Evolutionary conservation across 2,113 vertebrate genomes (phyloP).

Genomic region (Erpornis zantholeuca): DNA sequence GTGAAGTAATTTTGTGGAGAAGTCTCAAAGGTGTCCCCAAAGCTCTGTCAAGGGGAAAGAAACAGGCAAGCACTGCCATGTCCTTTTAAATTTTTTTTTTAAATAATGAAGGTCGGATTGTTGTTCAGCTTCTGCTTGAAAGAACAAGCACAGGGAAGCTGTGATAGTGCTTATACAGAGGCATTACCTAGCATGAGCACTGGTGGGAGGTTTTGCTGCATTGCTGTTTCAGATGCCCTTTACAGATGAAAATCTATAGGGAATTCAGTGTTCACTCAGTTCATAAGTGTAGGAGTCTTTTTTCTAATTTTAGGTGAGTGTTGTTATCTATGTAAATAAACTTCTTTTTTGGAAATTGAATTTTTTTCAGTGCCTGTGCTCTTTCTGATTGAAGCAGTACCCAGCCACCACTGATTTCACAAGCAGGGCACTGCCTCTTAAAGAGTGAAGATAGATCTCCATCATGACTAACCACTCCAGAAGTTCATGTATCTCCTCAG

Average conservation of each 20-base stretch:
- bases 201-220: neutral
- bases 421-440: neutral
- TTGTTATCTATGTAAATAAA: neutral
- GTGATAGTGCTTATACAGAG: neutral
- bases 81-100: neutral
- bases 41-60: neutral
- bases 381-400: neutral
- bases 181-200: neutral
- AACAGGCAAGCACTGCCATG: neutral
- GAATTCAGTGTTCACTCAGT: neutral
- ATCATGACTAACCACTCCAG: neutral
- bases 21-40: neutral
- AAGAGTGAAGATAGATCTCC: neutral
- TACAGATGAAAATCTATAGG: neutral
- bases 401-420: neutral
- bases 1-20: neutral
- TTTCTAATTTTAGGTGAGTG: neutral
- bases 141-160: neutral
- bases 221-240: neutral
- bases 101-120: neutral
- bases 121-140: neutral
- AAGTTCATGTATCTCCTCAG: neutral
- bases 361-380: neutral
- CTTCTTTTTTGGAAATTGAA: neutral
- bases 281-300: neutral